A percentile compares a stretch with the other conserved stretches of the same genome.
phyloP scores from a whole-genome alignment of 1,140 invertebrate species.

The Magallana gigas region DNA sequence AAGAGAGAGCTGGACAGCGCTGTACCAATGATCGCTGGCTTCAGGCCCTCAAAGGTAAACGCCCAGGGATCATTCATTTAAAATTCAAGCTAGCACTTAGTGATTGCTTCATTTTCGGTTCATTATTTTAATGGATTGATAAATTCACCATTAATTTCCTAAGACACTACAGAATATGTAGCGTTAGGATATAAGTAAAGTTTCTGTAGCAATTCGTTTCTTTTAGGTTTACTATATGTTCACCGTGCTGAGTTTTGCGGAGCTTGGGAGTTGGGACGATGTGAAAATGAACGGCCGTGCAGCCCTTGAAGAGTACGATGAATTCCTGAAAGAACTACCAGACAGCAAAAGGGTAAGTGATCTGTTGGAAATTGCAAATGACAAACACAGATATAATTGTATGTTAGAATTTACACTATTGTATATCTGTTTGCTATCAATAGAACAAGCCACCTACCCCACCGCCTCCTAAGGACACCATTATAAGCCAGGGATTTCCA shows the following conservation, averaged over 20 bases:
- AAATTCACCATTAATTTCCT: no score
- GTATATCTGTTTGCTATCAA: neutral
- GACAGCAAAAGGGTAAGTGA: neutral
- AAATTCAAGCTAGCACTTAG: neutral
- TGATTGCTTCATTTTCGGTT: neutral
- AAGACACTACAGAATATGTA: no score
- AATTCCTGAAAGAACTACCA: neutral
- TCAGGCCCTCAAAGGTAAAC: slow-evolving; percentile 5
- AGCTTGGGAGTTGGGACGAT: slow-evolving; percentile 13
- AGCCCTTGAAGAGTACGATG: neutral
- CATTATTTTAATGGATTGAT: no score
- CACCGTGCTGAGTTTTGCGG: neutral
- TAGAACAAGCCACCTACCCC: neutral
- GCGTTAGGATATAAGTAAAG: no score
- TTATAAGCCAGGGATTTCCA: neutral
- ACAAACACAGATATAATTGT: neutral
- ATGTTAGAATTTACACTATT: neutral
- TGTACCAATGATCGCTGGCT: neutral
- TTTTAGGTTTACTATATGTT: slow-evolving; percentile 18
- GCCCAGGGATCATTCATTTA: neutral
- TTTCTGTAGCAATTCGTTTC: no score
- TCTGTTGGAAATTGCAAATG: no score
- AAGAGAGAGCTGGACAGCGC: neutral
- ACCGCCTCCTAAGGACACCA: neutral
- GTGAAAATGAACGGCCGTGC: neutral